Conservation (phyloP, 2,113 vertebrate genomes). For the Hypomesus transpacificus region DNA sequence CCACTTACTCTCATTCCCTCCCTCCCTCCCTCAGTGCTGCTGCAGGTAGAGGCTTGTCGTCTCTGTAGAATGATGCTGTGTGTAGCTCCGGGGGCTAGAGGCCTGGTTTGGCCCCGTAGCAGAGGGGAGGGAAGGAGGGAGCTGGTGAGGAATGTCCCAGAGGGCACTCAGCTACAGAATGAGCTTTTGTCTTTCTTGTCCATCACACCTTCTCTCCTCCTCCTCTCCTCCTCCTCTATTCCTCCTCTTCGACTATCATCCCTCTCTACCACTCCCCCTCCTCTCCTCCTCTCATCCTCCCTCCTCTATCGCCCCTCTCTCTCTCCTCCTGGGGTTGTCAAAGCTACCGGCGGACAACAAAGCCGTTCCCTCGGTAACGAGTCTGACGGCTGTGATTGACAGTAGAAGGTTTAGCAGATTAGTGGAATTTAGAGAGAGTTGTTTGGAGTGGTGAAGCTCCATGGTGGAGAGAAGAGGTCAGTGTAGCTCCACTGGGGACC, state of each 20-base stretch:
- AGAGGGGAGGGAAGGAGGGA: slow-evolving; percentile 46
- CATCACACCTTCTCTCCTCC: slow-evolving; percentile 14
- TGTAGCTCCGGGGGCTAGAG: slow-evolving; percentile 52
- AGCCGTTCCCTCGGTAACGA: slow-evolving; percentile 21
- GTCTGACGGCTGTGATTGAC: slow-evolving; percentile 43
- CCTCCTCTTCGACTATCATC: background rate
- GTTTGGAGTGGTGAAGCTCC: background rate
- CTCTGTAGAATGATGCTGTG: slow-evolving; percentile 51
- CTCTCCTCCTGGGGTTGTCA: slow-evolving; percentile 37
- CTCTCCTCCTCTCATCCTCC: background rate
- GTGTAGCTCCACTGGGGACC: background rate
- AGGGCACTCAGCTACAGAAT: slow-evolving; percentile 43
- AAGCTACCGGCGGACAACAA: slow-evolving; percentile 34
- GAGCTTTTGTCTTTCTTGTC: slow-evolving; percentile 32
- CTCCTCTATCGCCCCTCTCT: background rate
- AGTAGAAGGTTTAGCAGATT: slow-evolving; percentile 35
- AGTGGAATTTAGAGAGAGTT: background rate
- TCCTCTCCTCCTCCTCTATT: slow-evolving; percentile 8
- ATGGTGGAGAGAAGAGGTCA: background rate
- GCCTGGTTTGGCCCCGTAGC: background rate
- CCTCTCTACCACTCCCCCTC: slow-evolving; percentile 1
- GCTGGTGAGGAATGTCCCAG: slow-evolving; percentile 49
- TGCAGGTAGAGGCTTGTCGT: slow-evolving; percentile 65
- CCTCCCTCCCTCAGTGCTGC: slow-evolving; percentile 61
- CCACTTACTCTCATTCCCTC: slow-evolving; percentile 27